Evolutionary conservation across 2,113 vertebrate genomes (phyloP), one percentile per base, ranked within the genome.

Genomic region (Protobothrops mucrosquamatus): DNA sequence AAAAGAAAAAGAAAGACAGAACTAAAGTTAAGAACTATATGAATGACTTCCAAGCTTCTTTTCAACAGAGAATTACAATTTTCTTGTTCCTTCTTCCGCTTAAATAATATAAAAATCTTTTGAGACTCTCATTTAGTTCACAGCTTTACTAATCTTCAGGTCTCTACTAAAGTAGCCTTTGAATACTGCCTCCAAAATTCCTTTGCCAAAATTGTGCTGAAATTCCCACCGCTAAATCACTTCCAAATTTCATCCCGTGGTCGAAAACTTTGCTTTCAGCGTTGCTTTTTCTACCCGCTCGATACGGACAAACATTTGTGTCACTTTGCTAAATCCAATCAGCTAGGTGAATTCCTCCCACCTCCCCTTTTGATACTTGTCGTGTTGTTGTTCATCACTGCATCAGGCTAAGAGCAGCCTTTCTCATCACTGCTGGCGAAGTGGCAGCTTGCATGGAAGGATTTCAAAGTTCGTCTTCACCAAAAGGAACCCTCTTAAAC

Each of bases 141-240:
- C 34, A 81, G 18, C 18, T 81, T 81, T 43, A 18, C 22, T 43
- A 81, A 43, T 43, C 18, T 39, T 81, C 74, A 43, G 39, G 22
- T 81, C 34, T 20, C 14, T 81, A 97, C 97, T 97, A 97, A 98
- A 98, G 97, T 97, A 97, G 96, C 97, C 95, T 98, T 97, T 94
- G 94, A 97, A 96, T 97, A 95, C 97, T 97, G 95, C 97, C 96
- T 97, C 96, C 96, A 96, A 92, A 97, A 97, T 95, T 94, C 96
- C 95, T 96, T 97, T 96, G 95, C 94, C 96, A 94, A 97, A 97
- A 97, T 95, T 96, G 95, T 95, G 94, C 95, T 96, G 96, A 97
- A 97, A 97, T 96, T 97, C 96, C 95, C 96, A 94, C 96, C 94
- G 95, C 96, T 96, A 93, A 81, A 81, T 96, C 92, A 90, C 93